Evolutionary conservation across 1,140 invertebrate species (phyloP), one percentile per base, ranked within the genome.

Genomic region (Mizuhopecten yessoensis): DNA sequence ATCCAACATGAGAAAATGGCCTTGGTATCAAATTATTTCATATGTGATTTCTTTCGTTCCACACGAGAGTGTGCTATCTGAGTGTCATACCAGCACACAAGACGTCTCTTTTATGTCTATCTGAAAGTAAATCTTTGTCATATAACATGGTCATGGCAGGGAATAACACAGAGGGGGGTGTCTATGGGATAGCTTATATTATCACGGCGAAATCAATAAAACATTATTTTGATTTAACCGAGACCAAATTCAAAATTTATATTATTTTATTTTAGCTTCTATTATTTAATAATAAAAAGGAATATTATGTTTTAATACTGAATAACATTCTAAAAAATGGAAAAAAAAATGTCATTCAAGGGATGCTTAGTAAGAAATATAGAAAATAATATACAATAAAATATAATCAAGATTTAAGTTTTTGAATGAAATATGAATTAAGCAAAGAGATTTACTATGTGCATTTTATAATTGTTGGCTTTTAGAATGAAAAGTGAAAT

Each of bases 1-100:
- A n/a, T 75, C 23, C n/a, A 45, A 75, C 57, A 75, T 29, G n/a
- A 75, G 57, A 75, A 75, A 29, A 75, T 7, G 57, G 57, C 57
- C 57, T 75, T 29, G 13, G 23, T 29, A 75, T 75, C 23, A 75
- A 75, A 75, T 29, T 29, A 29, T 29, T n/a, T 75, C n/a, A 75
- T n/a, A n/a, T 49, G 45, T n/a, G n/a, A n/a, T 75, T 75, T 75
- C n/a, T 75, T 75, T 75, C n/a, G 5, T 75, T 75, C 5, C 57
- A 75, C 57, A 75, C 57, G 11, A 75, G 57, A 29, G 17, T 75
- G 57, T 75, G 57, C 29, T 75, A 75, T 29, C 57, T 29, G 57
- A 75, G 57, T 75, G 57, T 75, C 57, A 75, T 75, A 75, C 57
- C 57, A 75, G 57, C 57, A 75, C 57, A 75, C 57, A 75, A 49